Conservation (phyloP, 2,888 invertebrate species). For the Hemaris fuciformis region DNA sequence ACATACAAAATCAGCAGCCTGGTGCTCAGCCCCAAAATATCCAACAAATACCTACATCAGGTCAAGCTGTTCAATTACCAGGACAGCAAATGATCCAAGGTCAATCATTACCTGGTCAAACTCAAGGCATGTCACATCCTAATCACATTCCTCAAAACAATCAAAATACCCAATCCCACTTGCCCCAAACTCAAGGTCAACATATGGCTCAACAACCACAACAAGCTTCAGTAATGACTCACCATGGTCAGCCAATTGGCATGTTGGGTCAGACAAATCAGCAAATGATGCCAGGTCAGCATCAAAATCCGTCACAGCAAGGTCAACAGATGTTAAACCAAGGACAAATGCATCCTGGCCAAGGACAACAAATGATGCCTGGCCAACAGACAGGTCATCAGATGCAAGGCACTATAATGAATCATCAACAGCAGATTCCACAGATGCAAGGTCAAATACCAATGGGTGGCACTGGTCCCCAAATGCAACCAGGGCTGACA, state of each 20-base stretch:
- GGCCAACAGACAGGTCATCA: constrained; percentile 25
- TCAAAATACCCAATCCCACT: constrained; percentile 43
- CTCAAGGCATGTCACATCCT: constrained; percentile 42
- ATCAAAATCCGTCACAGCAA: constrained; percentile 46
- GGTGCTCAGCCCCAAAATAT: constrained; percentile 47
- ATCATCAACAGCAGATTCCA: constrained; percentile 22
- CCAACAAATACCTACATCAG: constrained; percentile 47
- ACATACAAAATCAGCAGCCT: constrained; percentile 53
- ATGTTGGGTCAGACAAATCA: constrained; percentile 47
- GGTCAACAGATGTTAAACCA: constrained; percentile 48
- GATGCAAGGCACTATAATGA: constrained; percentile 31
- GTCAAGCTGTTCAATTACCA: constrained; percentile 50
- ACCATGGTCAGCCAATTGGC: constrained; percentile 40
- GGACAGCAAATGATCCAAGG: constrained; percentile 46
- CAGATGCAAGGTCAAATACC: constrained; percentile 35
- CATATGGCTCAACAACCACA: constrained; percentile 36
- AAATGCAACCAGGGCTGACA: constrained; percentile 33
- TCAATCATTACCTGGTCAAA: constrained; percentile 36
- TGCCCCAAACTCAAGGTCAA: constrained; percentile 43
- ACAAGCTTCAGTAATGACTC: constrained; percentile 31
- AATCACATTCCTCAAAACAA: constrained; percentile 44
- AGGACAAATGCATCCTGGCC: constrained; percentile 21
- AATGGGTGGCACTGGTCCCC: constrained; percentile 30
- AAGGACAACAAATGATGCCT: constrained; percentile 37
- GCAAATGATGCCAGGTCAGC: constrained; percentile 46